Base-by-base conservation (phyloP, 2,797 vertebrate species). In the Stomatorhinus walkeri region DNA sequence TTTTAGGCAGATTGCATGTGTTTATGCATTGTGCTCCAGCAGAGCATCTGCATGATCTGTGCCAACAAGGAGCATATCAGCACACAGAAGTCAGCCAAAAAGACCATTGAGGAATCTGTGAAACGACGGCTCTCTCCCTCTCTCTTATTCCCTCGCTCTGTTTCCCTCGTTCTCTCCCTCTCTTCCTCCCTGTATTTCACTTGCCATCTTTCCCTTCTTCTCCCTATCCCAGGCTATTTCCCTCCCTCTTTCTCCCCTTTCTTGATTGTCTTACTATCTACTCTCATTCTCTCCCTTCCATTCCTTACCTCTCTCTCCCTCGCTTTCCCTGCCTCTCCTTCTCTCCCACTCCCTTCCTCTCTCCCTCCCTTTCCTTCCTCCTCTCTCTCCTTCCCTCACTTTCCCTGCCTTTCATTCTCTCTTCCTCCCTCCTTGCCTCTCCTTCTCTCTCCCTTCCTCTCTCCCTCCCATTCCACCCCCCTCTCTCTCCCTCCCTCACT, bases 131-230 rank as follows among this genome's bases (percentile, higher is more conserved):
- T 43, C 72, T 40, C 19, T 68, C 24, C 24, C 61, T 28, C 61
- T 88, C 76, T 68, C 24, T 68, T 28, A 54, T 83, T 87, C 52
- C 88, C 88, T 88, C 89, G 81, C 36, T 76, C 36, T 43, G 3
- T n/a, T n/a, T 56, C 54, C 54, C 54, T 56, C 5, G n/a, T 56
- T 56, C 52, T 4, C 4, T 54, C 52, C 52, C 52, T 54, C 52
- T 54, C 52, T 54, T 22, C 19, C 6, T 79, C 32, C 76, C 12
- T n/a, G 16, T 36, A 40, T 46, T 16, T 16, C 72, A 36, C 72
- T 79, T 43, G 12, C 72, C 36, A 79, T 43, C 72, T 43, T 79
- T 36, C 36, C 5, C 36, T 79, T 16, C 72, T 43, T n/a, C 72
- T 79, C 4, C 24, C 9, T 10, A 28, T 64, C 24, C 22, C 61